Evolutionary conservation across 2,113 vertebrate genomes (phyloP).

Genomic region (Penelope pileata): DNA sequence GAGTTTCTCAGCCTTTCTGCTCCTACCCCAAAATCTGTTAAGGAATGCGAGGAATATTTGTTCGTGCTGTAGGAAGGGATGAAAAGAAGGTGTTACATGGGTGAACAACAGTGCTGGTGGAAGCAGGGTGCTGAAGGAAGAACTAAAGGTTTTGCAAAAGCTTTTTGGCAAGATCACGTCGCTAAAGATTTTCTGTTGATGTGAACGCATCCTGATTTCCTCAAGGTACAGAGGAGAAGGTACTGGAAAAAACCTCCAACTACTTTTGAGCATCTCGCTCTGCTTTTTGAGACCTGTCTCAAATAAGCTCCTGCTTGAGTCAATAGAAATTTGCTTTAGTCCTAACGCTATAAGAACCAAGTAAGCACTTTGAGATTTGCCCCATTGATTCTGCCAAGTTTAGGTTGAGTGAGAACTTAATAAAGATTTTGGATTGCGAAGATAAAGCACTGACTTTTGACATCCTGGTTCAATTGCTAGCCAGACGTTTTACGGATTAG

Average conservation of each 20-base stretch:
- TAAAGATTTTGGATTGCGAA: conserved; percentile 56
- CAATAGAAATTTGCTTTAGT: conserved; percentile 56
- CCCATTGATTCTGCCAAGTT: conserved; percentile 66
- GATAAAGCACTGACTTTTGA: conserved; percentile 63
- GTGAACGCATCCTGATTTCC: neutral
- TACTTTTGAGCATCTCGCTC: neutral
- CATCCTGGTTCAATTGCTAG: conserved; percentile 53
- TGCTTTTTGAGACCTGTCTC: neutral
- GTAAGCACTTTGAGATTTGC: conserved; percentile 52
- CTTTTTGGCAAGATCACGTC: neutral
- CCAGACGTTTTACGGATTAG: conserved; percentile 36
- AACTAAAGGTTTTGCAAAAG: neutral
- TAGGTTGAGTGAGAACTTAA: conserved; percentile 62
- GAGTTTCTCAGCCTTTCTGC: conserved; percentile 17
- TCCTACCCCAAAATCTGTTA: neutral
- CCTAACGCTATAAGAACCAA: neutral
- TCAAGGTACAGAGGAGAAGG: neutral
- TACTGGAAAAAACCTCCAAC: neutral
- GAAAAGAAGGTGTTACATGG: neutral
- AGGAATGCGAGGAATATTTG: conserved; percentile 1
- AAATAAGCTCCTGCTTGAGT: neutral
- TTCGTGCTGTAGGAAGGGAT: conserved; percentile 14
- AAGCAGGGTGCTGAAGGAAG: neutral
- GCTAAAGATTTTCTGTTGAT: neutral
- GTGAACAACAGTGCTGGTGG: neutral